phyloP scores from a whole-genome alignment of 2,888 invertebrate genomes.

The Philhelius pedissequus region DNA sequence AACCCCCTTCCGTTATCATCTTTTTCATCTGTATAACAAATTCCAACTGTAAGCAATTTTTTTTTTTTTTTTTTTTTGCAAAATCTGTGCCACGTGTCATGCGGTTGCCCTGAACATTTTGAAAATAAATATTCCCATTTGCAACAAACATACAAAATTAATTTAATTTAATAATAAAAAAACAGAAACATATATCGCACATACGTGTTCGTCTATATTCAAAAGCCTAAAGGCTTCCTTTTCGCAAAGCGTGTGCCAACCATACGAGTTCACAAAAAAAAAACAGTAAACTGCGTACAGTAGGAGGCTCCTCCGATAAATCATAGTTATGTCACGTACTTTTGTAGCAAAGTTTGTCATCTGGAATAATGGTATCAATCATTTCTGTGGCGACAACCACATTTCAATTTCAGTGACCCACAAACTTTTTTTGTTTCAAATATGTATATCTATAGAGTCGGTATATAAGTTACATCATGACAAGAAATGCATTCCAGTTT shows the following conservation, averaged over 20 bases:
- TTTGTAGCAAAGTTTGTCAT: slow-evolving; percentile 15
- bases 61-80: slow-evolving; percentile 35
- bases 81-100: slow-evolving; percentile 58
- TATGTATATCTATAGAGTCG: too few species aligned
- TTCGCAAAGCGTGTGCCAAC: slow-evolving; percentile 19
- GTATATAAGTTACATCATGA: not conserved
- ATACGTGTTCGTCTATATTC: not conserved
- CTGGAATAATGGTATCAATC: slow-evolving; percentile 20
- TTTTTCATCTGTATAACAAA: too few species aligned
- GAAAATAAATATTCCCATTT: slow-evolving; percentile 58
- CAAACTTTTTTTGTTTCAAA: slow-evolving; percentile 13
- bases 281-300: not conserved
- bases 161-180: slow-evolving; percentile 43
- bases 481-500: slow-evolving; percentile 41
- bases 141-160: slow-evolving; percentile 46
- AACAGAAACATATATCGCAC: not conserved
- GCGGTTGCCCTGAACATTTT: slow-evolving; percentile 43
- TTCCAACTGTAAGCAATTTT: not conserved
- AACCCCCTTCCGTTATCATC: not conserved
- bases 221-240: not conserved
- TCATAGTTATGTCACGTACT: slow-evolving; percentile 30
- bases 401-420: slow-evolving; percentile 36
- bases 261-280: not conserved
- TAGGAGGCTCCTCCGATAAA: slow-evolving; percentile 23
- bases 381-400: slow-evolving; percentile 7